Conservation (phyloP, 2,888 invertebrate genomes). For the Caprella mutica region DNA sequence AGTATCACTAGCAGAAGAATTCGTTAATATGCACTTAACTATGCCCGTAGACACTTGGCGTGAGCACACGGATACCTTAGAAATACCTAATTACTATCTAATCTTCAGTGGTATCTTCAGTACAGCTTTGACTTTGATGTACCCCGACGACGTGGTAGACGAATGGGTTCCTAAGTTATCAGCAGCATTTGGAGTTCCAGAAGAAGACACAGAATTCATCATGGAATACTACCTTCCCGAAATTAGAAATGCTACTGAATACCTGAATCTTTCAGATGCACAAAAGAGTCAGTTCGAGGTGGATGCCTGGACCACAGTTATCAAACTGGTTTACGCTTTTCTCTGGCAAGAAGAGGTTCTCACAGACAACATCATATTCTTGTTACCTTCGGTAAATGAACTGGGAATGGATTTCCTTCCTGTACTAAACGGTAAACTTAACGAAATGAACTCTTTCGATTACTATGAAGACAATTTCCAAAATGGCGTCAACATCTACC, state of each 20-base stretch:
- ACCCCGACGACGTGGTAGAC: slow-evolving; percentile 1
- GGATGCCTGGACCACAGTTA: slow-evolving; percentile 7
- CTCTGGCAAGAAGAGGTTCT: slow-evolving; percentile 16
- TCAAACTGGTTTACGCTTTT: slow-evolving; percentile 18
- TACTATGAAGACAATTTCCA: slow-evolving; percentile 9
- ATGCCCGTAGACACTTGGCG: slow-evolving; percentile 1
- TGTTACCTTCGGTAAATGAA: background rate
- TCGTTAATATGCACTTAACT: slow-evolving; percentile 4
- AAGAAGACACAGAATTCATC: slow-evolving; percentile 10
- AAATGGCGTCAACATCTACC: slow-evolving; percentile 6
- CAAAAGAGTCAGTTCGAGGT: slow-evolving; percentile 3
- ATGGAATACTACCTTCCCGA: slow-evolving; percentile 11
- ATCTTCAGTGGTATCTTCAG: slow-evolving; percentile 3
- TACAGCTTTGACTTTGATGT: slow-evolving; percentile 2
- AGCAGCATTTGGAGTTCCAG: background rate
- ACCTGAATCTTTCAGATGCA: background rate
- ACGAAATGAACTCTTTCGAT: slow-evolving; percentile 4
- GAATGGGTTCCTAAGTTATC: background rate
- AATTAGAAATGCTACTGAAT: slow-evolving; percentile 2
- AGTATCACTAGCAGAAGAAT: background rate
- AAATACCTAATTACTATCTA: slow-evolving; percentile 10
- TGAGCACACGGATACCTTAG: background rate
- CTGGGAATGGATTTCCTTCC: background rate
- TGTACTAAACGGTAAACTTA: background rate
- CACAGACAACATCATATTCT: slow-evolving; percentile 6